phyloP scores from a whole-genome alignment of 1,140 invertebrate species.

The Copidosoma floridanum region DNA sequence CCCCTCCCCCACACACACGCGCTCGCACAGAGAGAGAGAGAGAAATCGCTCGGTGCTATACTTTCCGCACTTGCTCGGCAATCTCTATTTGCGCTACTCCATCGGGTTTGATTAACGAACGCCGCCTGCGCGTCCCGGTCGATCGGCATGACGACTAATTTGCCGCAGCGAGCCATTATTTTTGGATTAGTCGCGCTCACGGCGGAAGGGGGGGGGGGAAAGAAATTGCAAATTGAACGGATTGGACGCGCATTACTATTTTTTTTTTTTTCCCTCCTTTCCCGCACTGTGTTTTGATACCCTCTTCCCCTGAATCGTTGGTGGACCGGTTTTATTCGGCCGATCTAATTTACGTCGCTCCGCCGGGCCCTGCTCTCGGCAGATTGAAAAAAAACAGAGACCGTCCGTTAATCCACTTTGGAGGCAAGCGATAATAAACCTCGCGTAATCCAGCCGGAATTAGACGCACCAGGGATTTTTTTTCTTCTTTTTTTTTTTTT shows the following conservation, averaged over 20 bases:
- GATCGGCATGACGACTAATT: conserved; percentile 20
- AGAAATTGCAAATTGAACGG: conserved; percentile 16
- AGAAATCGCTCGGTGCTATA: background rate
- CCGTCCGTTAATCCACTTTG: conserved; percentile 17
- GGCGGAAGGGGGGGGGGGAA: background rate
- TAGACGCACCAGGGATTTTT: too few relatives aligned
- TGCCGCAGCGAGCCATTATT: conserved; percentile 12
- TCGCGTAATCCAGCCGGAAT: too few relatives aligned
- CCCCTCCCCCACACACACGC: too few relatives aligned
- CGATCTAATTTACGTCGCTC: conserved; percentile 18
- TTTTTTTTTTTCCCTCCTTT: background rate
- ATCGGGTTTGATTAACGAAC: conserved; percentile 24
- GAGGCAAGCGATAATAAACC: conserved; percentile 9
- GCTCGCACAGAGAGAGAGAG: background rate
- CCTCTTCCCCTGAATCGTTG: too few relatives aligned
- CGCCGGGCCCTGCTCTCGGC: background rate
- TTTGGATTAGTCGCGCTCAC: conserved; percentile 5
- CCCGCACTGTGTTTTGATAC: too few relatives aligned
- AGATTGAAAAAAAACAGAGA: conserved; percentile 24
- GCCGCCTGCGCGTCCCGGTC: conserved; percentile 2
- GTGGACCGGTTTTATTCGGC: too few relatives aligned
- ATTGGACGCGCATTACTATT: conserved; percentile 3
- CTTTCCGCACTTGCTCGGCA: background rate
- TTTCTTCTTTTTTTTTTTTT: too few relatives aligned
- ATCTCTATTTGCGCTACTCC: conserved; percentile 24